phyloP scores from a whole-genome alignment of 2,113 vertebrate species.

The Vulpes lagopus region DNA sequence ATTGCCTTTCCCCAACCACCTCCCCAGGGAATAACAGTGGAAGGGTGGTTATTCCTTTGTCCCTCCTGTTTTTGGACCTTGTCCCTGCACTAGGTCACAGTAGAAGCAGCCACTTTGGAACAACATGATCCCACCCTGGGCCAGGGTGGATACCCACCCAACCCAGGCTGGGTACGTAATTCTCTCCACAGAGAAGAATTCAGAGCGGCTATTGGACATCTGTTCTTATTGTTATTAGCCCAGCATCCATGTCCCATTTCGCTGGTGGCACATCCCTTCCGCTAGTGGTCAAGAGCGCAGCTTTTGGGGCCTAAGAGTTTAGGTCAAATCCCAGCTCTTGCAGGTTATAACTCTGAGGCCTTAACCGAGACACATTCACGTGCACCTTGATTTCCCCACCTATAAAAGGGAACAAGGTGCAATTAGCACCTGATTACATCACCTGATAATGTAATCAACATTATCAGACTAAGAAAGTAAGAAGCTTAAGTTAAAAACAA shows the following conservation, averaged over 20 bases:
- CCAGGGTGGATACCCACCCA: neutral
- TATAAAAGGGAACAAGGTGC: neutral
- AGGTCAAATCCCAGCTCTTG: neutral
- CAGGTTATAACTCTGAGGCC: neutral
- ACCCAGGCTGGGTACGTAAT: neutral
- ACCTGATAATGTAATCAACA: neutral
- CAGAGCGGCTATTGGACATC: neutral
- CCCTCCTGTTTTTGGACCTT: slow-evolving; percentile 8
- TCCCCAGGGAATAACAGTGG: neutral
- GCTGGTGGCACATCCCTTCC: neutral
- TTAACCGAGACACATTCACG: neutral
- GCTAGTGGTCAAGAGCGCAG: neutral
- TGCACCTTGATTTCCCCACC: neutral
- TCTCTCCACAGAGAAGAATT: neutral
- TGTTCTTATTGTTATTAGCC: neutral
- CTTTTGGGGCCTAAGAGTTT: neutral
- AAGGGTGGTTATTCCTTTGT: neutral
- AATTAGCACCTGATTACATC: too few relatives aligned
- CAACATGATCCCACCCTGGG: neutral
- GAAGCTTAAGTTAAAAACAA: neutral
- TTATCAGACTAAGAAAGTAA: neutral
- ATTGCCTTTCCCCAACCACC: neutral
- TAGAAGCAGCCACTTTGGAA: neutral
- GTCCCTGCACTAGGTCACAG: neutral
- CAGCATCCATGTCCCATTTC: neutral